These are phyloP conservation scores for Felis chaus DNA, from an alignment of 2,113 vertebrate genomes.

Conservation along the genomic window DNA sequence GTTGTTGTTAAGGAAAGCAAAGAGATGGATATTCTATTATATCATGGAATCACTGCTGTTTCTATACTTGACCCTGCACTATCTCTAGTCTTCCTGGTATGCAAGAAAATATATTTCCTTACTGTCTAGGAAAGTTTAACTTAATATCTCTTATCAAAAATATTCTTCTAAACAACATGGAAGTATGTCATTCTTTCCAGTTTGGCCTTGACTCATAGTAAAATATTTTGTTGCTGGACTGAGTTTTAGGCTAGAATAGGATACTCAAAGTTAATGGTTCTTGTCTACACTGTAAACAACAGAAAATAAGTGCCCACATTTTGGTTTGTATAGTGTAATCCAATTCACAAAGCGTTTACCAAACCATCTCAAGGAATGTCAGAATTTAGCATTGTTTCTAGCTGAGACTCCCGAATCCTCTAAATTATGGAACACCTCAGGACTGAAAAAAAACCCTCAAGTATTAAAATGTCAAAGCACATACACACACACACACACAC, in stretches of 20 bases:
- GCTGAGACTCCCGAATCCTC: constrained; percentile 14
- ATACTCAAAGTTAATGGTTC: background rate
- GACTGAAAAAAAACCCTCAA: background rate
- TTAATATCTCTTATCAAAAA: background rate
- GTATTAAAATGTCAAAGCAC: constrained; percentile 4
- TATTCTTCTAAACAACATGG: background rate
- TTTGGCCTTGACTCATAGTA: constrained; percentile 16
- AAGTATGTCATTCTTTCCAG: background rate
- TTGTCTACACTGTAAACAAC: background rate
- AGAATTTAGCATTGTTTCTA: background rate
- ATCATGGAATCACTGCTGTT: background rate
- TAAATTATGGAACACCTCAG: background rate
- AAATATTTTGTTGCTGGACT: background rate
- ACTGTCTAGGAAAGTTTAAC: background rate
- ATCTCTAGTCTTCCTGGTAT: background rate
- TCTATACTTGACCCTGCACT: background rate
- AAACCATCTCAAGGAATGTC: background rate
- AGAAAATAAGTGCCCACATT: background rate
- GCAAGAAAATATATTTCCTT: background rate
- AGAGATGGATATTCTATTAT: background rate
- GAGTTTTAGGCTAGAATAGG: constrained; percentile 32
- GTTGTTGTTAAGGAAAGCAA: background rate
- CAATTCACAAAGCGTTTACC: constrained; percentile 34
- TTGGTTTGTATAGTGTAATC: background rate
- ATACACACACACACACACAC: background rate